Evolutionary conservation across 2,113 vertebrate species (phyloP).

Genomic region (Hippocampus mohnikei): DNA sequence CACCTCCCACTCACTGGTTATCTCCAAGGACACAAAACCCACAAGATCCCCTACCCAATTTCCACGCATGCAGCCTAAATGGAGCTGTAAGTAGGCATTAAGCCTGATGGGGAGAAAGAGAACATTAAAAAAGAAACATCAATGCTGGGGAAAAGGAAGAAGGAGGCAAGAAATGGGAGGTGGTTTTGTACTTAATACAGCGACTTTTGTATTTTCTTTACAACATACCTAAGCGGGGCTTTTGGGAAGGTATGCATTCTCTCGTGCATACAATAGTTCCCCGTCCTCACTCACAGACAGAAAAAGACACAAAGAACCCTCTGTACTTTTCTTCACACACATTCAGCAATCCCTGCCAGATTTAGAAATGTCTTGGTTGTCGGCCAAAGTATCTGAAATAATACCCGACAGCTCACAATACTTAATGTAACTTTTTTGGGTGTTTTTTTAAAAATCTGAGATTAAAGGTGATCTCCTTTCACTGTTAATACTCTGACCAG

Average conservation of each 20-base stretch:
- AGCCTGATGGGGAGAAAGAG: constrained; percentile 58
- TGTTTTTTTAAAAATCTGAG: constrained; percentile 41
- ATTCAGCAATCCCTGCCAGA: constrained; percentile 45
- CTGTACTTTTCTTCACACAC: constrained; percentile 56
- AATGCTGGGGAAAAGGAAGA: constrained; percentile 35
- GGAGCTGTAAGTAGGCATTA: constrained; percentile 69
- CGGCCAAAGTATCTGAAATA: constrained; percentile 63
- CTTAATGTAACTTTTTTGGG: constrained; percentile 52
- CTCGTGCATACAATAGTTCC: constrained; percentile 34
- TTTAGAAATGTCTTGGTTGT: constrained; percentile 51
- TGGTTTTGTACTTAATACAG: constrained; percentile 58
- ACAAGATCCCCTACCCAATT: constrained; percentile 70
- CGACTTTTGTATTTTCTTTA: constrained; percentile 64
- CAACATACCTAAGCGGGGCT: constrained; percentile 50
- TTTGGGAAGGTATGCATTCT: constrained; percentile 35
- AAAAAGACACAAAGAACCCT: constrained; percentile 63
- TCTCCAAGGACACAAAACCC: constrained; percentile 72
- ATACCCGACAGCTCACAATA: constrained; percentile 52
- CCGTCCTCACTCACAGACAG: constrained; percentile 29
- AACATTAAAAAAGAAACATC: constrained; percentile 47
- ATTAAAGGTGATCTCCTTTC: constrained; percentile 61
- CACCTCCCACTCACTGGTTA: constrained; percentile 73
- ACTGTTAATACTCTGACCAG: constrained; percentile 47
- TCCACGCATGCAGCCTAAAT: constrained; percentile 68
- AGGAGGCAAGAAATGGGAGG: constrained; percentile 42